Conservation (phyloP, 2,888 invertebrate species). For the Eristalis tenax region DNA sequence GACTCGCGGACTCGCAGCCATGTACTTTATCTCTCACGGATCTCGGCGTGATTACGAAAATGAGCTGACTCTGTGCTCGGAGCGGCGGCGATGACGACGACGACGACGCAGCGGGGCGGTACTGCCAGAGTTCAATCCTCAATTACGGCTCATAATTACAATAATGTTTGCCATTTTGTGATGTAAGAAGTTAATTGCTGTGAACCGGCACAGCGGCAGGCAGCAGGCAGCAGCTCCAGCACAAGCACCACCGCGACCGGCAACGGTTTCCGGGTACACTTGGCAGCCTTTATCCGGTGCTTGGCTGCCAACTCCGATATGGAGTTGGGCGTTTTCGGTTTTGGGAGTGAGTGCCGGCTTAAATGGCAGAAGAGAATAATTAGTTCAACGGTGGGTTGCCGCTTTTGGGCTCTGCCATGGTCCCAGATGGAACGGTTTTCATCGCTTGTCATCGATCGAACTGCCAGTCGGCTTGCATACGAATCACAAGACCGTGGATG, state of each 20-base stretch:
- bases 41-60: slow-evolving; percentile 48
- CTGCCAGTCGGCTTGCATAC: neutral
- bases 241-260: slow-evolving; percentile 14
- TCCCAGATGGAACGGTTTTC: neutral
- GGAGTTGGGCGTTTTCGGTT: slow-evolving; percentile 43
- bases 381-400: slow-evolving; percentile 61
- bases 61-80: slow-evolving; percentile 33
- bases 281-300: slow-evolving; percentile 62
- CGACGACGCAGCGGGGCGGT: slow-evolving; percentile 4
- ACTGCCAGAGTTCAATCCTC: slow-evolving; percentile 65
- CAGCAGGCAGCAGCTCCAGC: slow-evolving; percentile 24
- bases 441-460: neutral
- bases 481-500: neutral
- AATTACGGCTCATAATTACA: slow-evolving; percentile 67
- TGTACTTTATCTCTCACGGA: slow-evolving; percentile 18
- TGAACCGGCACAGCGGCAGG: slow-evolving; percentile 52
- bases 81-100: too few species aligned
- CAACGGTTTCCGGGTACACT: slow-evolving; percentile 68
- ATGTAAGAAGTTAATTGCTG: slow-evolving; percentile 71
- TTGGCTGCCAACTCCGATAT: slow-evolving; percentile 21
- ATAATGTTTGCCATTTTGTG: slow-evolving; percentile 66
- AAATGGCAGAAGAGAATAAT: slow-evolving; percentile 63
- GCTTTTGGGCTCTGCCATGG: slow-evolving; percentile 22
- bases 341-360: slow-evolving; percentile 45
- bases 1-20: neutral